Evolutionary conservation across 2,797 vertebrate species (phyloP).

Genomic region (Sebastes iracundus): DNA sequence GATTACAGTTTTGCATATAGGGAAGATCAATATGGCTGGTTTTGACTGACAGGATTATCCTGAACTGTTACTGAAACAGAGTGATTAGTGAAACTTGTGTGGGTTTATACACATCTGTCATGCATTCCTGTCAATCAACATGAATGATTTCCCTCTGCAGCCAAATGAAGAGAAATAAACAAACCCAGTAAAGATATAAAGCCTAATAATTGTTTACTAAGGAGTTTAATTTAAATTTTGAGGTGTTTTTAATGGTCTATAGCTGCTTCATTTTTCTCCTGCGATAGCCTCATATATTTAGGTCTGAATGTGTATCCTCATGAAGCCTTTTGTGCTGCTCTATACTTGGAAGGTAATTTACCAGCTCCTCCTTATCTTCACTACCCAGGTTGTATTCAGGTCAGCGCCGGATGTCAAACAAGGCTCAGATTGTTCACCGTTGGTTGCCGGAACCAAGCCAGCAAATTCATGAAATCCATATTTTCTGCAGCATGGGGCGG

Average conservation of each 20-base stretch:
- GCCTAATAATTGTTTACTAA: background rate
- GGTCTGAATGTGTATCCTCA: background rate
- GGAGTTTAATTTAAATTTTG: background rate
- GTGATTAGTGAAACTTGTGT: slow-evolving; percentile 22
- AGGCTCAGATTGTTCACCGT: background rate
- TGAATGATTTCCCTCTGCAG: background rate
- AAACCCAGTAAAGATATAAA: background rate
- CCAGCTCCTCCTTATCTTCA: slow-evolving; percentile 30
- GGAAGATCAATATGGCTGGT: slow-evolving; percentile 1
- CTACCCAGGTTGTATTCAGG: slow-evolving; percentile 11
- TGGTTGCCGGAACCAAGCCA: background rate
- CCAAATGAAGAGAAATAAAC: slow-evolving; percentile 15
- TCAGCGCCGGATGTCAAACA: slow-evolving; percentile 13
- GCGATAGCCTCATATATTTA: background rate
- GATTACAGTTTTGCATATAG: background rate
- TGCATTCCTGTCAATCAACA: background rate
- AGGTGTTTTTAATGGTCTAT: background rate
- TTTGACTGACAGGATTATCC: slow-evolving; percentile 15
- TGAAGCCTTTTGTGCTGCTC: background rate
- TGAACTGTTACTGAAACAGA: slow-evolving; percentile 1
- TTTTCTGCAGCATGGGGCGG: background rate
- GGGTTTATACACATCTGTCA: slow-evolving; percentile 20
- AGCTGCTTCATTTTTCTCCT: background rate
- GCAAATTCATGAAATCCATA: background rate
- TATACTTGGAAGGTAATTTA: slow-evolving; percentile 21